These are phyloP conservation scores for Limosa lapponica DNA, from an alignment of 2,797 vertebrate genomes.

Conservation along the genomic window DNA sequence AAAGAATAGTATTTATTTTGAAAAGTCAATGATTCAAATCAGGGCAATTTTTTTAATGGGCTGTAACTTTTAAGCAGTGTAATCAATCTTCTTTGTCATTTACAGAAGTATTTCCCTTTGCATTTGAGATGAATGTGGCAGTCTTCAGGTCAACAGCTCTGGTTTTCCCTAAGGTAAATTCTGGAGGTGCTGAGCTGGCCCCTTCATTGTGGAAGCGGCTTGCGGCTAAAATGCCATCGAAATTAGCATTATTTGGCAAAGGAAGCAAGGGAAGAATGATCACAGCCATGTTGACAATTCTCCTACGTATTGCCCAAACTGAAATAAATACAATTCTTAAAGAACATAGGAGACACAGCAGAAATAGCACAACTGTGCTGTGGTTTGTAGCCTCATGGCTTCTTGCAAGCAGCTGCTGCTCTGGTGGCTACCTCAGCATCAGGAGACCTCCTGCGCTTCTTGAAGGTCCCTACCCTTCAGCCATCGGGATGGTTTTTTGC, in stretches of 20 bases:
- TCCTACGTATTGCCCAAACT: background rate
- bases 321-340: background rate
- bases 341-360: background rate
- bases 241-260: background rate
- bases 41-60: constrained; percentile 49
- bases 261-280: background rate
- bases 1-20: constrained; percentile 63
- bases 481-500: background rate
- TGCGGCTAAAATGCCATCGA: background rate
- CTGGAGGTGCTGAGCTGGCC: background rate
- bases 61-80: constrained; percentile 20
- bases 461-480: background rate
- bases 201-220: background rate
- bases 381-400: background rate
- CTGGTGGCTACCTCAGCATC: background rate
- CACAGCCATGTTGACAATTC: background rate
- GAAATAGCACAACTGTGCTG: background rate
- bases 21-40: constrained; percentile 65
- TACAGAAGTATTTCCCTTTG: constrained; percentile 35
- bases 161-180: constrained; percentile 23
- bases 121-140: constrained; percentile 1
- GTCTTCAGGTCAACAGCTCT: constrained; percentile 8
- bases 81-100: constrained; percentile 42
- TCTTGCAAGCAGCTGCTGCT: constrained; percentile 5
- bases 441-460: background rate